Evolutionary conservation across 1,140 invertebrate genomes (phyloP), one percentile per base, ranked within the genome.

Genomic region (Drosophila yakuba): DNA sequence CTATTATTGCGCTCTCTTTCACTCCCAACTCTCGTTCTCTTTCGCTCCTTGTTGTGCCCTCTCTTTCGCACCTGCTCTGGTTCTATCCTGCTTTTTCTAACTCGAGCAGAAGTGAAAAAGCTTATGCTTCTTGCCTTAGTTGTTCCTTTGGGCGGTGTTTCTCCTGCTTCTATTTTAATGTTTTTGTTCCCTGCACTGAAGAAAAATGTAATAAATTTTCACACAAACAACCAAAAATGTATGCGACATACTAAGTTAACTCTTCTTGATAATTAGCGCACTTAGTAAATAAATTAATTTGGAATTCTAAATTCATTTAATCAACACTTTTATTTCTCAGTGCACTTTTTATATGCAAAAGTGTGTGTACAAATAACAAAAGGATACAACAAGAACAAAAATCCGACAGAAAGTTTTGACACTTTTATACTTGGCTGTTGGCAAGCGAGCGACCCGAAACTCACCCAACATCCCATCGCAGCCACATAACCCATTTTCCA

Each of bases 361-460:
- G 28, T 77, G 52, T 69, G 36, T 68, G 47, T 50, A 45, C 62
- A 72, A 78, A 79, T 76, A 88, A 86, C 82, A 86, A 86, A 85
- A 86, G 82, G 83, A 75, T 88, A 88, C 75, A 86, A 76, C 83
- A 71, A 71, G 32, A 64, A 47, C 55, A 36, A 88, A 84, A 86
- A 74, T 79, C 57, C 64, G 82, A 83, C 83, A 86, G 75, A 86
- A 86, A 86, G 79, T 86, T 86, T 86, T 86, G 83, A 86, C 83
- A 86, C 83, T 86, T 86, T 86, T 86, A 88, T 88, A 85, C 82
- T 80, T 85, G 47, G 60, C 64, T 68, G 60, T 68, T 74, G 81
- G 81, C 81, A 85, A 74, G 81, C 78, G 57, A 56, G 36, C 82
- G 82, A 82, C 78, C 83, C 83, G 45, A 71, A 78, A 74, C 67